phyloP scores from a whole-genome alignment of 2,113 vertebrate genomes.

The Dipodomys stephensi region DNA sequence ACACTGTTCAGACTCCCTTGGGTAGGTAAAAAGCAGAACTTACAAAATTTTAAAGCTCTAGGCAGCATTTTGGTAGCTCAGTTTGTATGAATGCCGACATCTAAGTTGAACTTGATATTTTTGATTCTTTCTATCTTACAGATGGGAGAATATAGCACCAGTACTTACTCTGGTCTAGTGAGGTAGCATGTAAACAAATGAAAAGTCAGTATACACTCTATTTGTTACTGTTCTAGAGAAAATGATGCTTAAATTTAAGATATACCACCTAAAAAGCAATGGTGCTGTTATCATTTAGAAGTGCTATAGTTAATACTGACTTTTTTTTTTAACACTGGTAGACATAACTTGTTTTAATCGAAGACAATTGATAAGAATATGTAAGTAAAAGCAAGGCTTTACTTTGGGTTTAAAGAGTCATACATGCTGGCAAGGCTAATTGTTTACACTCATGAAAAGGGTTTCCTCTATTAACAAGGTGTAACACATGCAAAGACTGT shows the following conservation, averaged over 20 bases:
- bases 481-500: conserved; percentile 19
- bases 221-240: conserved; percentile 31
- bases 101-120: conserved; percentile 11
- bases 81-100: background rate
- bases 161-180: background rate
- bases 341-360: conserved; percentile 12
- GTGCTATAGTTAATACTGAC: background rate
- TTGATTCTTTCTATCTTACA: conserved; percentile 43
- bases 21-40: conserved; percentile 7
- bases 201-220: conserved; percentile 15
- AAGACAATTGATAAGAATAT: conserved; percentile 40
- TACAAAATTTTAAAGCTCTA: conserved; percentile 10
- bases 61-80: background rate
- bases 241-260: conserved; percentile 31
- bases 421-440: conserved; percentile 34
- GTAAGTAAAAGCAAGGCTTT: conserved; percentile 37
- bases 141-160: background rate
- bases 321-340: conserved; percentile 17
- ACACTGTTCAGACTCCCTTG: background rate
- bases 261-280: background rate
- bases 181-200: conserved; percentile 43
- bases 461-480: conserved; percentile 23
- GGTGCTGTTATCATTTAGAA: conserved; percentile 41
- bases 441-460: conserved; percentile 45
- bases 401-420: background rate